Base-by-base conservation (phyloP, 2,888 invertebrate genomes). In the Napeogenes inachia region DNA sequence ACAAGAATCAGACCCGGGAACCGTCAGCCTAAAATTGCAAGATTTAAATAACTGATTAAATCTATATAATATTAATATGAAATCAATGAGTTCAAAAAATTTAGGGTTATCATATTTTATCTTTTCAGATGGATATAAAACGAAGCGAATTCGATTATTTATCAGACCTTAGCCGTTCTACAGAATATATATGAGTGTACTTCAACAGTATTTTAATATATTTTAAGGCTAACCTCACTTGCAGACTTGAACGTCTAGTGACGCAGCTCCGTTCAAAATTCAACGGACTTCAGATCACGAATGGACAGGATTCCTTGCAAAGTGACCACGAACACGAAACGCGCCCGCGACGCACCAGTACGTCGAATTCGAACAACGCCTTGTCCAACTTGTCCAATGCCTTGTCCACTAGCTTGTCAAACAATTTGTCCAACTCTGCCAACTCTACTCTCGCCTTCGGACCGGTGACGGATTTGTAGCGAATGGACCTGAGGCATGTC, bases 391-490 rank as follows among this genome's bases (percentile, higher is more conserved):
- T 50, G 8, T 30, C 50, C 8, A 61, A 65, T 50, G 54, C 35
- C n/a, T 59, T 64, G 60, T 45, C 61, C 46, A 60, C 50, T 53
- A 67, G 63, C 57, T 54, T 65, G 59, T 38, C 62, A 38, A 65
- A 68, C 42, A 64, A 63, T 73, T 84, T 85, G 21, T 78, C 84
- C 59, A 84, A 82, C 63, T 82, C 82, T 67, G 81, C 84, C 61
- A 84, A 81, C 70, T 80, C 87, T 13, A 85, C 87, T 45, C 91
- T 92, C 45, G 87, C 93, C 56, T 92, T 92, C 68, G 93, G 93
- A 21, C 93, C 93, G 13, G 93, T 93, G 21, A 93, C 93, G 2
- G 92, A 93, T 77, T 91, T 91, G 85, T 91, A 90, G 87, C 88
- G 87, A 83, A 85, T 73, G 75, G 77, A 77, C 68, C 53, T 78